Base-by-base conservation (phyloP, 2,888 invertebrate genomes). In the Lissonota sp. region DNA sequence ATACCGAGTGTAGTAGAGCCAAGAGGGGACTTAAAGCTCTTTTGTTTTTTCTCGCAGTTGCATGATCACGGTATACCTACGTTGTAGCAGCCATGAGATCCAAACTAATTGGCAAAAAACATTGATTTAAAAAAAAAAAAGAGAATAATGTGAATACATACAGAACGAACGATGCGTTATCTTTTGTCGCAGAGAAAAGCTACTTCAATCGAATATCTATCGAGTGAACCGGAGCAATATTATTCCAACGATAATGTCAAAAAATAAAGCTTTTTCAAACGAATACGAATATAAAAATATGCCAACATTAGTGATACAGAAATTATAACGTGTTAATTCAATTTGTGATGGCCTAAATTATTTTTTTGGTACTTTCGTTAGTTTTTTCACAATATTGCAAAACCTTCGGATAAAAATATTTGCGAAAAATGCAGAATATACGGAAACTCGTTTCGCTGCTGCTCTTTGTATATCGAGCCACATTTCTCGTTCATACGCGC, bases 11-110 rank as follows among this genome's bases (percentile, higher is more conserved):
- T 69, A 63, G 26, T 60, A 66, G 44, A 42, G n/a, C n/a, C 37
- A 8, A n/a, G 60, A 49, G 49, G 39, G n/a, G n/a, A 53, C 69
- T 71, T 71, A 49, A 64, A 64, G 49, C 51, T 63, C 64, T 57
- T 55, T 39, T 64, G 63, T 64, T 42, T 62, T 44, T 42, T 51
- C 42, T n/a, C 71, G 26, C 3, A 51, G 10, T 49, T 14, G 46
- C 64, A 57, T 51, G 58, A 71, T 49, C 44, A 6, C 7, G 14
- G 12, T 62, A n/a, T n/a, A n/a, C n/a, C n/a, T n/a, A 42, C 39
- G 39, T 39, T 5, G 2, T 14, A 42, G 42, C 14, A 26, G 8
- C 60, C 14, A 51, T 42, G 16, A 8, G 39, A 26, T 16, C 16
- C 53, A 14, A 4, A 53, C 5, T n/a, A 12, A 5, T 53, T 26